Percentiles rank a stretch among this genome's conserved stretches.
Conservation (phyloP, 1,140 invertebrate species). For the Prorops nasuta region DNA sequence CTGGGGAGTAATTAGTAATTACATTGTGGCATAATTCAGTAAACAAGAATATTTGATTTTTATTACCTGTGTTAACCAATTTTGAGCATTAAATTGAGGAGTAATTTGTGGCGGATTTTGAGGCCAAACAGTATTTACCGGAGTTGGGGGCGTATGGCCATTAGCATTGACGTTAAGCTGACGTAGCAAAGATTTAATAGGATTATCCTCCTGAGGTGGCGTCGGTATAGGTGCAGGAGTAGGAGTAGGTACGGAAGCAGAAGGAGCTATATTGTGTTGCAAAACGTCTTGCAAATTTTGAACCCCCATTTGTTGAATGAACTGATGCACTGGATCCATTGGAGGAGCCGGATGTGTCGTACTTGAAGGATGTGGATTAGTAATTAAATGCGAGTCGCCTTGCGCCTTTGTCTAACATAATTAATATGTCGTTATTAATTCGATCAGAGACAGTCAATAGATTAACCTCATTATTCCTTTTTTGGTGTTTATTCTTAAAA, state of each 20-base stretch:
- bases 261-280: constrained; percentile 38
- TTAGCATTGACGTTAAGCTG: constrained; percentile 52
- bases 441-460: not conserved
- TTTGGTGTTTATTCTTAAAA: not conserved
- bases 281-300: constrained; percentile 50
- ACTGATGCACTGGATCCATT: constrained; percentile 58
- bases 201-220: constrained; percentile 48
- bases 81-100: constrained; percentile 46
- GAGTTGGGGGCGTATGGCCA: constrained; percentile 36
- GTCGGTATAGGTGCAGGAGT: constrained; percentile 15
- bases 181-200: constrained; percentile 56
- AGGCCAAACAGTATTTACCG: constrained; percentile 49
- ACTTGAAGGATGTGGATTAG: constrained; percentile 38
- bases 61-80: constrained; percentile 51
- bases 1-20: constrained; percentile 28
- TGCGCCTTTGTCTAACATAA: constrained; percentile 47
- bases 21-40: too few relatives aligned
- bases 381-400: constrained; percentile 39
- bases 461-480: not conserved
- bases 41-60: constrained; percentile 4
- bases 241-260: constrained; percentile 21
- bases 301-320: constrained; percentile 57
- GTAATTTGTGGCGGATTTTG: constrained; percentile 44
- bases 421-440: not conserved
- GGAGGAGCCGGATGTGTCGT: constrained; percentile 21